These are phyloP conservation scores for Sylvietta virens DNA, from an alignment of 2,113 vertebrate genomes.

Conservation along the genomic window DNA sequence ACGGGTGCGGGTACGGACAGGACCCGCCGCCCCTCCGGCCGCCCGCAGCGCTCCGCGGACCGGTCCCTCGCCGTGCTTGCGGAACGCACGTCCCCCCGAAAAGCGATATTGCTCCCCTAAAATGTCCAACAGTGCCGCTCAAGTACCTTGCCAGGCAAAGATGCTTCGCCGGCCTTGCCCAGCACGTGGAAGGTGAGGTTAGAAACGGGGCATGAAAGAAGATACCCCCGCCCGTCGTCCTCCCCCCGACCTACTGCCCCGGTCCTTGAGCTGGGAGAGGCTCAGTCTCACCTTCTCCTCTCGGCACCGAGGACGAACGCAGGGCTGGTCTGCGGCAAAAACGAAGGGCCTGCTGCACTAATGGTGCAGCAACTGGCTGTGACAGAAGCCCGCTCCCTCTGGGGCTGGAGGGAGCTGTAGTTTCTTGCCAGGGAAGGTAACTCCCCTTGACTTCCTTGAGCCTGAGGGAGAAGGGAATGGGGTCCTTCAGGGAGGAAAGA, in stretches of 20 bases:
- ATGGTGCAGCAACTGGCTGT: background rate
- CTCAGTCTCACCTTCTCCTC: background rate
- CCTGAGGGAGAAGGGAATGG: background rate
- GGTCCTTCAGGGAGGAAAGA: conserved; percentile 13
- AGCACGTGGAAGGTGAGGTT: background rate
- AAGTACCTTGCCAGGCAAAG: background rate
- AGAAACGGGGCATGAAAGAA: background rate
- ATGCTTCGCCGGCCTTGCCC: background rate
- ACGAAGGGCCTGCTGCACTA: background rate
- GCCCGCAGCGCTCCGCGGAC: background rate
- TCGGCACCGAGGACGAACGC: background rate
- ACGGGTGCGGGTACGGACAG: background rate
- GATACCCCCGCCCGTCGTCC: no score
- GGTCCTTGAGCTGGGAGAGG: background rate
- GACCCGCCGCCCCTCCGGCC: background rate
- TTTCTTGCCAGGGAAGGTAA: background rate
- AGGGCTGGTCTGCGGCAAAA: background rate
- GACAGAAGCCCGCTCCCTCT: background rate
- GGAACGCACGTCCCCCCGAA: background rate
- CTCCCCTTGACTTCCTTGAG: background rate
- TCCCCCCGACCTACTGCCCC: background rate
- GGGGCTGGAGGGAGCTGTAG: background rate
- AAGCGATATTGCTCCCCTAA: background rate
- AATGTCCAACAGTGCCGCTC: background rate
- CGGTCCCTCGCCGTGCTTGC: background rate